Percentiles rank a stretch among this genome's conserved stretches.
Evolutionary conservation across 2,113 vertebrate genomes (phyloP).

Genomic region (Plecturocebus donacophilus): DNA sequence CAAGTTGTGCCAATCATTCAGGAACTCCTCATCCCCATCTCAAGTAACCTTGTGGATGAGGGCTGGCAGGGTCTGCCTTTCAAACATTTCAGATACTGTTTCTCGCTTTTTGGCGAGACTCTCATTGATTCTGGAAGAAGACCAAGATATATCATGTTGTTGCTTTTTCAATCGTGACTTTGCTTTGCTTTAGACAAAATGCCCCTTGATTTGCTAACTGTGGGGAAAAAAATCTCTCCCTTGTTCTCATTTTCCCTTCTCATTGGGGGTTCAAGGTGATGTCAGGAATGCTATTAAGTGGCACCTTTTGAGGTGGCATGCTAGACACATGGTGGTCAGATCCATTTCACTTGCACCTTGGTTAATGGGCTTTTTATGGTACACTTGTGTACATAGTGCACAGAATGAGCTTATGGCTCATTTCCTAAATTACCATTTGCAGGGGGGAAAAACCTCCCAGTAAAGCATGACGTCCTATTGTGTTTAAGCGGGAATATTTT

Average conservation of each 20-base stretch:
- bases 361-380: conserved; percentile 86
- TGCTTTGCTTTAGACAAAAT: conserved; percentile 81
- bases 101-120: conserved; percentile 83
- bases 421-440: conserved; percentile 72
- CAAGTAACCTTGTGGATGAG: conserved; percentile 80
- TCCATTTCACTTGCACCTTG: conserved; percentile 81
- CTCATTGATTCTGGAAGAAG: conserved; percentile 82
- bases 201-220: conserved; percentile 72
- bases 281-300: conserved; percentile 74
- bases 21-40: conserved; percentile 77
- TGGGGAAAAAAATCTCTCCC: background rate
- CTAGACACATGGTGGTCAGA: conserved; percentile 79
- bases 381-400: conserved; percentile 9
- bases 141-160: conserved; percentile 83
- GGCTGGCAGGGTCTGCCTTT: conserved; percentile 80
- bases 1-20: conserved; percentile 82
- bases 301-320: conserved; percentile 78
- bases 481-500: conserved; percentile 71
- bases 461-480: conserved; percentile 55
- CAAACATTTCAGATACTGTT: conserved; percentile 88
- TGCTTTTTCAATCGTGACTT: conserved; percentile 69
- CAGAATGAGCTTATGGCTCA: conserved; percentile 37
- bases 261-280: conserved; percentile 73
- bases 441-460: conserved; percentile 63
- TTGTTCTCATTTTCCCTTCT: conserved; percentile 73